Evolutionary conservation across 2,888 invertebrate genomes (phyloP), one percentile per base, ranked within the genome.

Genomic region (Drosophila barbarae): DNA sequence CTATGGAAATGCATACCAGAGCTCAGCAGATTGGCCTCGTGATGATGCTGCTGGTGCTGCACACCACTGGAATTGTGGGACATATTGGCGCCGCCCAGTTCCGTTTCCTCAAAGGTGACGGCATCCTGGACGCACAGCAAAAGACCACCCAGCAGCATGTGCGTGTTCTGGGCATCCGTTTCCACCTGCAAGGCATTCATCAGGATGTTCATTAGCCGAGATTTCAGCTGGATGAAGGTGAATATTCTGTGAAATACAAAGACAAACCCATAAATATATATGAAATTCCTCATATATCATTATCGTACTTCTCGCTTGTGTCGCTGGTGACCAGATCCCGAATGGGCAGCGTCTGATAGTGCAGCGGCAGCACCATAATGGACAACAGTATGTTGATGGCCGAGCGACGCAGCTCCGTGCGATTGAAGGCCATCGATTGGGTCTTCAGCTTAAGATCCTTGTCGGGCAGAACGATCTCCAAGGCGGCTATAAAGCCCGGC

Each of bases 311-410:
- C 34, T 90, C 92, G 68, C 91, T 91, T 51, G 92, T 91, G 23
- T 92, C 92, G 7, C 85, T 84, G 34, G 92, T 92, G 57, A 47
- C 46, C 46, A 95, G 91, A 87, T 94, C 94, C 2, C 94, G 93
- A 39, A 95, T 94, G 5, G 92, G 91, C 66, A 95, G 89, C 69
- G 93, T 93, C 88, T 93, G 95, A 88, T 97, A 98, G 90, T 99
- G 98, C 61, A 98, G 92, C 0, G 99, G 99, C 84, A 99, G 92
- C 18, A 96, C 95, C 69, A 99, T 91, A 89, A 99, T 93, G 2
- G 98, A 98, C 73, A 98, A 90, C 23, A 99, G 91, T 54, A 98
- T 92, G 85, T 98, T 95, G 69, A 98, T 97, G 32, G 98, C 96
- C 2, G 98, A 96, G 78, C 96, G 93, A 69, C 99, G 92, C 64